Conservation (phyloP, 1,140 invertebrate species). For the Nasonia longicornis region DNA sequence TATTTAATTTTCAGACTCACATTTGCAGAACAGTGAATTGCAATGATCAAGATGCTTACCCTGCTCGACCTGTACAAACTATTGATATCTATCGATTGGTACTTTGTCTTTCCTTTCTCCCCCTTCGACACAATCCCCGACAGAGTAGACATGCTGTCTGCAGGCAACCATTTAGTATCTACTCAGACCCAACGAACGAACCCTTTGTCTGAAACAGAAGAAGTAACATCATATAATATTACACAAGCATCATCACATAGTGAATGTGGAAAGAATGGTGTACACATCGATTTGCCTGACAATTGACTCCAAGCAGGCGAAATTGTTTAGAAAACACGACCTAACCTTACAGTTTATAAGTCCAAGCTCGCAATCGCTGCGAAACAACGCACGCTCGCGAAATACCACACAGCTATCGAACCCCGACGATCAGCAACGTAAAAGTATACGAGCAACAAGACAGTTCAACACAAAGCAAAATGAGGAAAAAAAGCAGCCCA, state of each 20-base stretch:
- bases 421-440: not conserved
- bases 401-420: not conserved
- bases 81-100: slow-evolving; percentile 97
- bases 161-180: slow-evolving; percentile 85
- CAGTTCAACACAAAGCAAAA: not conserved
- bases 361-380: not conserved
- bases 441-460: too few species aligned
- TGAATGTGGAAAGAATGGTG: not conserved
- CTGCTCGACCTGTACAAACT: slow-evolving; percentile 90
- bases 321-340: not conserved
- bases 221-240: not conserved
- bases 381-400: not conserved
- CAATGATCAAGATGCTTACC: slow-evolving; percentile 70
- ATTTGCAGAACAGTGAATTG: slow-evolving; percentile 15
- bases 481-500: not conserved
- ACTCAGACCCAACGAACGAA: slow-evolving; percentile 84
- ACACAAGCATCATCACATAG: not conserved
- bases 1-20: not conserved
- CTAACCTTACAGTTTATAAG: not conserved
- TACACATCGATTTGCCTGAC: too few species aligned
- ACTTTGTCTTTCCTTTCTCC: slow-evolving; percentile 96
- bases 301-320: not conserved
- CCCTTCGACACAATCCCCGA: slow-evolving; percentile 84
- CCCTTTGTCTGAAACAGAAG: slow-evolving; percentile 75
- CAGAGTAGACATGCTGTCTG: slow-evolving; percentile 90